phyloP scores from a whole-genome alignment of 2,797 vertebrate genomes.

The Gobio occitaniae region DNA sequence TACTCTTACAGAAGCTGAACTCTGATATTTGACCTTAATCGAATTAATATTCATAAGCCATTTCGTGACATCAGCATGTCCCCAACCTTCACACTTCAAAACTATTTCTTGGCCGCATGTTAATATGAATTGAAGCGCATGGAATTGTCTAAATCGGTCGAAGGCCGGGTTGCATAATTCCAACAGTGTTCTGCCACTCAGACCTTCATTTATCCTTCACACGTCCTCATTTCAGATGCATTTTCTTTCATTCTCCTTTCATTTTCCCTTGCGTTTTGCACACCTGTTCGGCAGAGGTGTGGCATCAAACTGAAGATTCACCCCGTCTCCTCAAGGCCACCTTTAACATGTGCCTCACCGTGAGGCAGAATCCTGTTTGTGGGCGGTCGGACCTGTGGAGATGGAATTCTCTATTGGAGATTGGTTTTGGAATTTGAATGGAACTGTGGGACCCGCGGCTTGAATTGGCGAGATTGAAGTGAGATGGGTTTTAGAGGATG shows the following conservation, averaged over 20 bases:
- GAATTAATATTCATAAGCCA: neutral
- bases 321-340: conserved; percentile 11
- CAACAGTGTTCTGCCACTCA: conserved; percentile 74
- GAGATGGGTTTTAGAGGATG: conserved; percentile 66
- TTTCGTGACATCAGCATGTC: neutral
- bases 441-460: conserved; percentile 57
- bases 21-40: neutral
- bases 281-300: conserved; percentile 27
- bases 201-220: conserved; percentile 46
- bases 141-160: conserved; percentile 77
- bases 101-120: neutral
- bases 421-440: conserved; percentile 68
- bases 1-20: neutral
- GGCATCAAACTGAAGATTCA: conserved; percentile 35
- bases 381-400: conserved; percentile 52
- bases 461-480: conserved; percentile 65
- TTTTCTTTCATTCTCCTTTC: conserved; percentile 2
- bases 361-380: conserved; percentile 56
- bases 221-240: conserved; percentile 28
- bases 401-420: conserved; percentile 65
- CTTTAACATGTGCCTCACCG: conserved; percentile 32
- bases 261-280: neutral
- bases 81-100: conserved; percentile 11
- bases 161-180: conserved; percentile 79
- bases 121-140: neutral